Evolutionary conservation across 1,140 invertebrate species (phyloP).

Genomic region (Drosophila lini): DNA sequence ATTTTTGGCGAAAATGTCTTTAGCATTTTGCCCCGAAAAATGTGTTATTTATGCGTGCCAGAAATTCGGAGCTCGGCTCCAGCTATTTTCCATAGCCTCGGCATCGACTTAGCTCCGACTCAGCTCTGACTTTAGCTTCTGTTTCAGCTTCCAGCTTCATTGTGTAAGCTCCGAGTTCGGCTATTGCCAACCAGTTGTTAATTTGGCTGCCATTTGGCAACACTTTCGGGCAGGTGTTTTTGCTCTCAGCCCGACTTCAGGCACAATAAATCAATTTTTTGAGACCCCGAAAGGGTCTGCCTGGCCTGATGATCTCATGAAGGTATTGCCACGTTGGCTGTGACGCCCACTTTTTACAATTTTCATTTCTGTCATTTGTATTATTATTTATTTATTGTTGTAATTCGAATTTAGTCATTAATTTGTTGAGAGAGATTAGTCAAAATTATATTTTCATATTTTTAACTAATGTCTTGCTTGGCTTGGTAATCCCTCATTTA

Average conservation of each 20-base stretch:
- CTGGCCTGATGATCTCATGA: constrained; percentile 43
- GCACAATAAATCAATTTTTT: constrained; percentile 52
- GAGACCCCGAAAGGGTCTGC: constrained; percentile 31
- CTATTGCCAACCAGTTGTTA: constrained; percentile 70
- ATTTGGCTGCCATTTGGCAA: constrained; percentile 67
- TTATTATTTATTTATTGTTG: constrained; percentile 5
- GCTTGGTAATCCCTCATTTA: constrained; percentile 29
- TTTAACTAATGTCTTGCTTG: constrained; percentile 14
- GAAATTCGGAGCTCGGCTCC: constrained; percentile 21
- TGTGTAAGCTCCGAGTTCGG: constrained; percentile 56
- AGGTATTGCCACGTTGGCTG: constrained; percentile 3
- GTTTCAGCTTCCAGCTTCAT: constrained; percentile 26
- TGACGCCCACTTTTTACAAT: constrained; percentile 31
- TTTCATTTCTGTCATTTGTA: constrained; percentile 5
- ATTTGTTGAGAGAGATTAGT: constrained; percentile 11
- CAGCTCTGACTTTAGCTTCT: background rate
- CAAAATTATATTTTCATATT: background rate
- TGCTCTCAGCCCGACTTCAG: constrained; percentile 11
- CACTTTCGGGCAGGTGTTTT: constrained; percentile 46
- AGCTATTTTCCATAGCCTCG: constrained; percentile 3
- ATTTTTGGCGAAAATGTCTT: constrained; percentile 46
- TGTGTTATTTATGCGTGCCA: constrained; percentile 57
- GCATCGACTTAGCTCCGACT: background rate
- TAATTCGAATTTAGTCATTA: constrained; percentile 33
- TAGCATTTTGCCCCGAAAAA: constrained; percentile 23